phyloP scores from a whole-genome alignment of 2,888 invertebrate species.

The Antheraea assamensis region DNA sequence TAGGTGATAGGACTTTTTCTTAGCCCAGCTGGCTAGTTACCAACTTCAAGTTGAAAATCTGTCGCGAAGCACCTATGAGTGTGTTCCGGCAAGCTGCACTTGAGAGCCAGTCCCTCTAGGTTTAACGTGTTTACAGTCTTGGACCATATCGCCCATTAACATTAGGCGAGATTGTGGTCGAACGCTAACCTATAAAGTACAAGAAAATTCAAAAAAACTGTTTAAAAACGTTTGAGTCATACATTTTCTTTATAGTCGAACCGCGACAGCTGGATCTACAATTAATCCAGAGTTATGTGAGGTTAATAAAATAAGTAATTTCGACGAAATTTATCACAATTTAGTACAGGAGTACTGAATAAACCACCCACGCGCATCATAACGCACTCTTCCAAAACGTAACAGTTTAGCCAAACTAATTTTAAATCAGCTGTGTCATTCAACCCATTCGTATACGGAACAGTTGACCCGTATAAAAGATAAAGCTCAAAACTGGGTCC shows the following conservation, averaged over 20 bases:
- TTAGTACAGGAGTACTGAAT: not conserved
- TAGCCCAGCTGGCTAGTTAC: no score
- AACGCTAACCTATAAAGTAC: not conserved
- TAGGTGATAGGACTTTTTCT: no score
- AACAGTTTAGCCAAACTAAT: constrained; percentile 51
- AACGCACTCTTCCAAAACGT: constrained; percentile 26
- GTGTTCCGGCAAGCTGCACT: no score
- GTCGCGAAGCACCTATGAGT: no score
- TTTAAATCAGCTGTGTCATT: constrained; percentile 50
- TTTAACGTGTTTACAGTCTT: no score
- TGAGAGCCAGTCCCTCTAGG: no score
- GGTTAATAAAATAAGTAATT: not conserved
- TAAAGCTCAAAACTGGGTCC: constrained; percentile 54
- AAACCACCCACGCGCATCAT: constrained; percentile 30
- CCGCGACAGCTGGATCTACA: not conserved
- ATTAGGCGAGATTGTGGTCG: no score
- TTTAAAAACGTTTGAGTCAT: not conserved
- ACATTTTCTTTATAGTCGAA: not conserved
- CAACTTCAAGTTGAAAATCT: no score
- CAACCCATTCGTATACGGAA: constrained; percentile 50
- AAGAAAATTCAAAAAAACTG: not conserved
- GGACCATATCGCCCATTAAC: no score
- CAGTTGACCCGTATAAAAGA: constrained; percentile 59
- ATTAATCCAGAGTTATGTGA: not conserved
- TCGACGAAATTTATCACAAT: not conserved